phyloP scores from a whole-genome alignment of 2,888 invertebrate genomes.

The Ectemnius cavifrons region DNA sequence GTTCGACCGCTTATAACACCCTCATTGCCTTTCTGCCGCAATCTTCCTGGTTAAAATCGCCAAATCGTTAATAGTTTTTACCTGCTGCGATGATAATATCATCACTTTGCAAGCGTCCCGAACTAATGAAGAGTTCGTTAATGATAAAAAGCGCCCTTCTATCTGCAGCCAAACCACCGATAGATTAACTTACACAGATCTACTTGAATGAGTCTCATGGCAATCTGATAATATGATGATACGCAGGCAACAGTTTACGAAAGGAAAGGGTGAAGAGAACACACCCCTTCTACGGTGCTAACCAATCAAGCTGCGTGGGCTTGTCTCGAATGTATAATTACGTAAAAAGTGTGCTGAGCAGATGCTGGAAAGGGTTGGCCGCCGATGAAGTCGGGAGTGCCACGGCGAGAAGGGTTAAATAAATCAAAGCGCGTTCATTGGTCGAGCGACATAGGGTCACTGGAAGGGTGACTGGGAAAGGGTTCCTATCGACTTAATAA shows the following conservation, averaged over 20 bases:
- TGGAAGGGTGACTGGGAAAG: constrained; percentile 50
- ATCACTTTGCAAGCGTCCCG: neutral
- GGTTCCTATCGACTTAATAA: constrained; percentile 45
- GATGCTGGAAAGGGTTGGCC: constrained; percentile 65
- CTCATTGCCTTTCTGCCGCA: neutral
- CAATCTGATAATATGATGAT: too few relatives aligned
- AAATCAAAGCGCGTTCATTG: constrained; percentile 70
- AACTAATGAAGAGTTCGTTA: neutral
- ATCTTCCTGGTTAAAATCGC: neutral
- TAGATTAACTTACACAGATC: too few relatives aligned
- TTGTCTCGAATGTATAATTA: constrained; percentile 69
- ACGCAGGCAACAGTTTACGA: too few relatives aligned
- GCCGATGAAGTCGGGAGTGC: constrained; percentile 24
- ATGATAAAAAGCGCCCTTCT: too few relatives aligned
- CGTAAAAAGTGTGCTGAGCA: constrained; percentile 61
- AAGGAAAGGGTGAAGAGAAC: constrained; percentile 65
- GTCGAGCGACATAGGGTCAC: constrained; percentile 58
- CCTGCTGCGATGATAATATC: constrained; percentile 1
- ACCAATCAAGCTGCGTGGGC: constrained; percentile 67
- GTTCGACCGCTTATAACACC: constrained; percentile 24
- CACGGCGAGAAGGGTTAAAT: constrained; percentile 68
- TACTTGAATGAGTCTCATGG: too few relatives aligned
- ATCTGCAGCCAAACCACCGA: too few relatives aligned
- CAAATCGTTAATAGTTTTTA: constrained; percentile 10
- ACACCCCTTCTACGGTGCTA: constrained; percentile 64